Conservation (phyloP, 2,888 invertebrate genomes). For the Cordylochernes scorpioides region DNA sequence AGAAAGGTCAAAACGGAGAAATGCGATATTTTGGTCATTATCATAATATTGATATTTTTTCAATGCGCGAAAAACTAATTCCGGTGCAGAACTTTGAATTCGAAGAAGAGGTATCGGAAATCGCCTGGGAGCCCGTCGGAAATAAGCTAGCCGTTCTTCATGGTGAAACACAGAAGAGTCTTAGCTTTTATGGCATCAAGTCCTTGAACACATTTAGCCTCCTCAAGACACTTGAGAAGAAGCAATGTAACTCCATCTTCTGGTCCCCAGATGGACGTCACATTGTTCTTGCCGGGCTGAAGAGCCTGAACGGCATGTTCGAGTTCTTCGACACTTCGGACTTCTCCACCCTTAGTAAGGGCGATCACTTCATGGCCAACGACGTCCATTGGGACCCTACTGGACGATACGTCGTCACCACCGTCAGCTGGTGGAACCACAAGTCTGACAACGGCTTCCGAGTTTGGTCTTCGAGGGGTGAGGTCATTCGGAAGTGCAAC, state of each 20-base stretch:
- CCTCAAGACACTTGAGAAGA: slow-evolving; percentile 32
- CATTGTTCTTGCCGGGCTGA: slow-evolving; percentile 63
- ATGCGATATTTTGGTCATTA: slow-evolving; percentile 84
- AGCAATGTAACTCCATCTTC: slow-evolving; percentile 58
- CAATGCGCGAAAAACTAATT: slow-evolving; percentile 87
- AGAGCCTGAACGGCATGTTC: slow-evolving; percentile 51
- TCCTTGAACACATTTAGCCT: slow-evolving; percentile 63
- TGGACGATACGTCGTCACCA: slow-evolving; percentile 81
- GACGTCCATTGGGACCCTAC: slow-evolving; percentile 99
- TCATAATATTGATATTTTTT: slow-evolving; percentile 95
- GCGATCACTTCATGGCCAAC: slow-evolving; percentile 69
- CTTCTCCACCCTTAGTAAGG: slow-evolving; percentile 74
- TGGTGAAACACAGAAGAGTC: slow-evolving; percentile 63
- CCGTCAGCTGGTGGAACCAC: slow-evolving; percentile 79
- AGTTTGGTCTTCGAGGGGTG: slow-evolving; percentile 88
- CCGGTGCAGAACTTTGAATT: slow-evolving; percentile 93
- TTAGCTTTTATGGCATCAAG: slow-evolving; percentile 75
- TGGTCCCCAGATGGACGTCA: slow-evolving; percentile 95
- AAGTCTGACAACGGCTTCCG: slow-evolving; percentile 71
- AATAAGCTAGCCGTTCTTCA: slow-evolving; percentile 88
- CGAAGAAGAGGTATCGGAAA: slow-evolving; percentile 34
- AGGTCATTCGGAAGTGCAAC: slow-evolving; percentile 39
- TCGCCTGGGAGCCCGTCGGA: slow-evolving; percentile 94
- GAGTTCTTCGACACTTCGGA: slow-evolving; percentile 89
- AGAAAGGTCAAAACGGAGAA: slow-evolving; percentile 47